phyloP scores from a whole-genome alignment of 2,113 vertebrate genomes.

The Mohoua ochrocephala region DNA sequence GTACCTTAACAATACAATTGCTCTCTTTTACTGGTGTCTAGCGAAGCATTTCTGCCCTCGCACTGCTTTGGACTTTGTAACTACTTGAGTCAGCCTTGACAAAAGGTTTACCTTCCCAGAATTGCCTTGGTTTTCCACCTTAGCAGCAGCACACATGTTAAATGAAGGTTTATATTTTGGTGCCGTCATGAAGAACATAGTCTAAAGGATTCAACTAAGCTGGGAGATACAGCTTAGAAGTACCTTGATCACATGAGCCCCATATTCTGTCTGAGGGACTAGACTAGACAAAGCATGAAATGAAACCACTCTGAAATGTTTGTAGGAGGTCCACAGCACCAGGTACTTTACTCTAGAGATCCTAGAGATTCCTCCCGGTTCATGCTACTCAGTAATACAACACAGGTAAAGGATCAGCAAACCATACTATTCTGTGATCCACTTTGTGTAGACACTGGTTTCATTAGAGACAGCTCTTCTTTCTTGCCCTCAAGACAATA shows the following conservation, averaged over 20 bases:
- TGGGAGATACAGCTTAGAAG: background rate
- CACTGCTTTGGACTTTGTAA: background rate
- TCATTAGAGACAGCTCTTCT: background rate
- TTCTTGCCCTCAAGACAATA: background rate
- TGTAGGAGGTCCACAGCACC: background rate
- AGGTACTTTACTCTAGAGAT: background rate
- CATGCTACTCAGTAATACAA: fast-evolving
- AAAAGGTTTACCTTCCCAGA: background rate
- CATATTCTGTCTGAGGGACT: background rate
- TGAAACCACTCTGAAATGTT: background rate
- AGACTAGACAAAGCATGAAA: background rate
- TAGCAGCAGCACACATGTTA: background rate
- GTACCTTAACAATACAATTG: background rate
- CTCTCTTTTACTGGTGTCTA: background rate
- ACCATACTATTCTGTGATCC: background rate
- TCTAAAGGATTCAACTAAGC: background rate
- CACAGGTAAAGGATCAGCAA: background rate
- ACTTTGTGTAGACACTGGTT: background rate
- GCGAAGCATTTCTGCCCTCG: background rate
- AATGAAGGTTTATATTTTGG: background rate
- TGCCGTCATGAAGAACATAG: background rate
- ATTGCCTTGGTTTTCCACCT: background rate
- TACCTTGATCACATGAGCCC: background rate
- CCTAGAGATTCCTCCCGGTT: background rate
- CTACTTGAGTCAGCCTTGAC: background rate